Conservation (phyloP, 2,113 vertebrate species). For the Protobothrops mucrosquamatus region DNA sequence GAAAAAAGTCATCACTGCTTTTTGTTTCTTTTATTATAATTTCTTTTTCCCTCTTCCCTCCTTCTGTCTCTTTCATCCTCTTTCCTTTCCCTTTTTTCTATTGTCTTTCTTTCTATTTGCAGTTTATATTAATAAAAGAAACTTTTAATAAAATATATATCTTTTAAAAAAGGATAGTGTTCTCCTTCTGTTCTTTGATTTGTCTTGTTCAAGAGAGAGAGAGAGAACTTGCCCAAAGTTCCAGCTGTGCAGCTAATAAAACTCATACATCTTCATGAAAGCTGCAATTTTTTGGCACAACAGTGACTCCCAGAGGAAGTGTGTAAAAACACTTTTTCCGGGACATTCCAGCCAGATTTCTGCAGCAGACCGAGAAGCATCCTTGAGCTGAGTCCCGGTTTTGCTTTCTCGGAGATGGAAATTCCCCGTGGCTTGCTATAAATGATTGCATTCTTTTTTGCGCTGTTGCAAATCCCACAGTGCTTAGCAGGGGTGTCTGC, state of each 20-base stretch:
- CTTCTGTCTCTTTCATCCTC: background rate
- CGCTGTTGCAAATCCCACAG: background rate
- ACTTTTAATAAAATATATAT: background rate
- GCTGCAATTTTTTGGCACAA: slow-evolving; percentile 14
- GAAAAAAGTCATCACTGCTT: background rate
- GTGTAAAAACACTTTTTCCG: fast-evolving
- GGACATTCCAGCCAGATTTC: fast-evolving
- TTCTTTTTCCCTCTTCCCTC: background rate
- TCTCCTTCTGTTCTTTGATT: background rate
- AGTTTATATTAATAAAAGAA: background rate
- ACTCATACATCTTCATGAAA: background rate
- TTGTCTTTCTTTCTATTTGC: background rate
- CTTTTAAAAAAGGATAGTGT: background rate
- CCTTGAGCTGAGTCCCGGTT: background rate
- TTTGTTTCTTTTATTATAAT: background rate
- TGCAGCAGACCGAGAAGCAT: background rate
- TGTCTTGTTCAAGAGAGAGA: background rate
- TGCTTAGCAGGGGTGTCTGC: background rate
- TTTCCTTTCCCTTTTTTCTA: background rate
- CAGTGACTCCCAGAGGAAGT: slow-evolving; percentile 53
- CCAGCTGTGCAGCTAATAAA: slow-evolving; percentile 26
- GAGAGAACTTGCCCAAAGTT: slow-evolving; percentile 10
- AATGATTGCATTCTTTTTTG: background rate
- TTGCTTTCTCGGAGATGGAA: background rate
- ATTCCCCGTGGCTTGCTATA: background rate